Conservation (phyloP, 2,888 invertebrate species). For the Xestia ashworthii region DNA sequence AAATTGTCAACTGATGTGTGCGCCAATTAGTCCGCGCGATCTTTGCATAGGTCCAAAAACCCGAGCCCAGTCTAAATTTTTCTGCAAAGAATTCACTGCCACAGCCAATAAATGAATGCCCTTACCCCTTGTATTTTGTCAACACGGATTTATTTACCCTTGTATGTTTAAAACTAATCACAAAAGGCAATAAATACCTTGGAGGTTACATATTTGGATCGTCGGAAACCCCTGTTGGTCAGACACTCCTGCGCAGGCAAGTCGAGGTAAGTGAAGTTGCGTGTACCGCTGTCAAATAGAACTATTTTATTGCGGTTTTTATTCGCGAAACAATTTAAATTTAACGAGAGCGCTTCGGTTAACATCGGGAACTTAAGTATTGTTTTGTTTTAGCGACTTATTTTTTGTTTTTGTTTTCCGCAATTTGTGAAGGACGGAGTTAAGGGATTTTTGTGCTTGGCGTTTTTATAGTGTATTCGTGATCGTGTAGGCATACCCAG, state of each 20-base stretch:
- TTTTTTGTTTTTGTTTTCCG: constrained; percentile 55
- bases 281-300: constrained; percentile 85
- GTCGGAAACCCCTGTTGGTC: constrained; percentile 75
- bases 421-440: constrained; percentile 10
- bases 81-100: constrained; percentile 25
- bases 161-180: constrained; percentile 59
- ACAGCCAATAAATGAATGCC: constrained; percentile 42
- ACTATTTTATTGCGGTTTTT: constrained; percentile 86
- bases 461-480: background rate
- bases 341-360: constrained; percentile 74
- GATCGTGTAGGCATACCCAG: background rate
- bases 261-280: constrained; percentile 89
- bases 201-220: constrained; percentile 75
- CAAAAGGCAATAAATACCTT: constrained; percentile 73
- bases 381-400: constrained; percentile 57
- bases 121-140: constrained; percentile 53
- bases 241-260: constrained; percentile 85
- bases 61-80: constrained; percentile 27
- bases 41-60: constrained; percentile 8
- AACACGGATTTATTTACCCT: constrained; percentile 52
- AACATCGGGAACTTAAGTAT: constrained; percentile 69
- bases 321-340: constrained; percentile 80
- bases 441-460: constrained; percentile 11
- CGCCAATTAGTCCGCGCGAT: constrained; percentile 10
- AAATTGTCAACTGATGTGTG: background rate